Conservation (phyloP, 2,113 vertebrate species). For the Climacteris rufus region DNA sequence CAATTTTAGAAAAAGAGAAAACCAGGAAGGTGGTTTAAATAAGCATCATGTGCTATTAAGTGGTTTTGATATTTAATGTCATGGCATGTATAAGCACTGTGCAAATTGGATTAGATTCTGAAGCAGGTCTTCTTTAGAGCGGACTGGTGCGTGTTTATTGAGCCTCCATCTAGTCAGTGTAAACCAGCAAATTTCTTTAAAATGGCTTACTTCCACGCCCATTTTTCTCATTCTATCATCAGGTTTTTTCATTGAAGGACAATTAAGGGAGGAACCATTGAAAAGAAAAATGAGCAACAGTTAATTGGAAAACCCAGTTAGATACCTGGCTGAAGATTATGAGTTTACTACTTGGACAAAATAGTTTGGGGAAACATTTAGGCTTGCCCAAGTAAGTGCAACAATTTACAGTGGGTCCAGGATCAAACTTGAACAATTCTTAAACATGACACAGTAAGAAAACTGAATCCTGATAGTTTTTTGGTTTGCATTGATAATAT, state of each 20-base stretch:
- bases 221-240: neutral
- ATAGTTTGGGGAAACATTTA: neutral
- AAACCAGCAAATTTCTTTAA: neutral
- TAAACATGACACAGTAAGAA: neutral
- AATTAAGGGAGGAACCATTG: neutral
- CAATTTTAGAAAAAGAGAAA: neutral
- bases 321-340: neutral
- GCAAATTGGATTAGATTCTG: slow-evolving; percentile 2
- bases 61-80: neutral
- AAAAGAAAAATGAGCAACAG: neutral
- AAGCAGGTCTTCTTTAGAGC: neutral
- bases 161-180: neutral
- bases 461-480: neutral
- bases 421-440: neutral
- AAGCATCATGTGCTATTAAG: neutral
- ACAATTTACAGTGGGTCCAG: neutral
- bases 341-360: neutral
- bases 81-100: neutral
- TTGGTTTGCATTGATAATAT: neutral
- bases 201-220: neutral
- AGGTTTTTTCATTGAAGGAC: neutral
- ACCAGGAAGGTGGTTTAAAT: neutral
- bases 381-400: neutral
- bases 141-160: neutral
- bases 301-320: neutral